Percentiles rank a stretch among this genome's conserved stretches.
Evolutionary conservation across 2,113 vertebrate species (phyloP).

Genomic region (Pagrus major): DNA sequence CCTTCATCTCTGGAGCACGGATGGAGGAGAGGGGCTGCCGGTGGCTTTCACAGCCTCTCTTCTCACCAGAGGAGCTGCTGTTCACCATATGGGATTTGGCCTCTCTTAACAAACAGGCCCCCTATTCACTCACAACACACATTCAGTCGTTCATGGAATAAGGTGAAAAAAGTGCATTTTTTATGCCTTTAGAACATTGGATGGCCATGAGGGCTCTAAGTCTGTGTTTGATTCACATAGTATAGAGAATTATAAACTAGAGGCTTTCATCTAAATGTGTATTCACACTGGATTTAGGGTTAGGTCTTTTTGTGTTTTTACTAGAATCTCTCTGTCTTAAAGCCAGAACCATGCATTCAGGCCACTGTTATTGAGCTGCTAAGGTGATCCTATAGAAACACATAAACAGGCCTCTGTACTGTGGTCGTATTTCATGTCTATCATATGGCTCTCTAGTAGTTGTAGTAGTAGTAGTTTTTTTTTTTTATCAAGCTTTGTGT

Average conservation of each 20-base stretch:
- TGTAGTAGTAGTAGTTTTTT: no score
- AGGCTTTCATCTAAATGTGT: conserved; percentile 81
- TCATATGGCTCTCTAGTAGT: no score
- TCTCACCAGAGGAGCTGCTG: conserved; percentile 81
- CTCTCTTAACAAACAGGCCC: conserved; percentile 82
- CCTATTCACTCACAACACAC: conserved; percentile 79
- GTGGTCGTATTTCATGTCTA: conserved; percentile 36
- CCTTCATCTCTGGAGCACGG: conserved; percentile 82
- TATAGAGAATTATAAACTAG: conserved; percentile 80
- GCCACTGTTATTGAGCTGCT: conserved; percentile 55
- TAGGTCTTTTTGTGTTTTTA: conserved; percentile 69
- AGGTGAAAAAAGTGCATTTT: conserved; percentile 79
- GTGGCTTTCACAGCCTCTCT: conserved; percentile 80
- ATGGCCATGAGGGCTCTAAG: conserved; percentile 79
- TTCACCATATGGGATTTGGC: conserved; percentile 84
- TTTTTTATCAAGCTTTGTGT: conserved; percentile 43
- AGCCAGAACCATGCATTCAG: conserved; percentile 61
- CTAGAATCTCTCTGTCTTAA: conserved; percentile 66
- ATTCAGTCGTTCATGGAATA: conserved; percentile 73
- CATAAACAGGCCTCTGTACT: conserved; percentile 22
- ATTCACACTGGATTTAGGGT: conserved; percentile 80
- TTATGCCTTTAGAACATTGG: conserved; percentile 77
- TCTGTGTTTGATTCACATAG: conserved; percentile 79
- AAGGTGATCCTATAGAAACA: conserved; percentile 65
- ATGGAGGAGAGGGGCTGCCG: conserved; percentile 81